Percentiles rank a stretch among this genome's conserved stretches.
These are phyloP conservation scores for Hypselothyrea guttata DNA, from an alignment of 2,888 invertebrate species.

Conservation along the genomic window DNA sequence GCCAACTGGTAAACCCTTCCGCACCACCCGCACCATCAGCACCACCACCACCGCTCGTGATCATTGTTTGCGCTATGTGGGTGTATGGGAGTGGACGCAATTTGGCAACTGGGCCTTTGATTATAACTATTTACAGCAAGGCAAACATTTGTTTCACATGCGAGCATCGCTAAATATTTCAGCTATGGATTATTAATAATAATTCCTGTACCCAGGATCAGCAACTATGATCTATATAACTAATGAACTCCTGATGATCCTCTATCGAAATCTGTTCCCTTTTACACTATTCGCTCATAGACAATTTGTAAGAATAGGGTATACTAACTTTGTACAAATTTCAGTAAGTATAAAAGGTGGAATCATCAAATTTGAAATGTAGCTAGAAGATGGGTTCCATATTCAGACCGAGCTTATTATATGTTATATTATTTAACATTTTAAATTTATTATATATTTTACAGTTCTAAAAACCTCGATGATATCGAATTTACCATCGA, in stretches of 20 bases:
- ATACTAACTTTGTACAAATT: no score
- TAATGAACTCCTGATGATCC: background rate
- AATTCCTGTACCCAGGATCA: no score
- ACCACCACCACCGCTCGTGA: constrained; percentile 47
- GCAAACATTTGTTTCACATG: constrained; percentile 15
- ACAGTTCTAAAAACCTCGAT: no score
- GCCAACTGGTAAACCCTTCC: constrained; percentile 38
- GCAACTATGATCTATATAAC: background rate
- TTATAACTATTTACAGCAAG: background rate
- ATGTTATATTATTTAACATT: background rate
- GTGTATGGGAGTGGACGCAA: constrained; percentile 21
- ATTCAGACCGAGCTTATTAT: no score
- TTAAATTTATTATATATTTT: no score
- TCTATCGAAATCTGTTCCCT: no score
- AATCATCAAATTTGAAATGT: no score
- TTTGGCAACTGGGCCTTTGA: background rate
- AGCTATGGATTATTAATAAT: background rate
- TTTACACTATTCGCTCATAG: no score
- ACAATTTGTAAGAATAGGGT: no score
- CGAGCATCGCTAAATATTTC: constrained; percentile 1
- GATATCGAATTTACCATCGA: no score
- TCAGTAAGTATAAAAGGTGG: no score
- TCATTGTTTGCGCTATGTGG: constrained; percentile 56
- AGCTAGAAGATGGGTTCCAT: no score
- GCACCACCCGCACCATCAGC: constrained; percentile 28